These are phyloP conservation scores for Thalpophila matura DNA, from an alignment of 2,888 invertebrate species.

Conservation along the genomic window DNA sequence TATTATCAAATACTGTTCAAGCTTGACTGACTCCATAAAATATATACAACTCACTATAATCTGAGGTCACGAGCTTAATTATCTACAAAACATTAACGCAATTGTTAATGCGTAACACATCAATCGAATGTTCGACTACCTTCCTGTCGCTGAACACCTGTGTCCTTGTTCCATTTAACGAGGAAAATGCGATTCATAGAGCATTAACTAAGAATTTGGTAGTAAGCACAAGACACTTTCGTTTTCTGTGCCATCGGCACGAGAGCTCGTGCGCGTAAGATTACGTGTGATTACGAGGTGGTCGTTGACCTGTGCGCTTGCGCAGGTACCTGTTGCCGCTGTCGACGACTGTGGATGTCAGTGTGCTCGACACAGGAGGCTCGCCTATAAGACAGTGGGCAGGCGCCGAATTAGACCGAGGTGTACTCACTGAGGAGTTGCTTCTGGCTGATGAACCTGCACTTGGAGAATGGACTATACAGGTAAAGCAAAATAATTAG, in stretches of 20 bases:
- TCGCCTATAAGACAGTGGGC: constrained; percentile 96
- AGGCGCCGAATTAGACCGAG: constrained; percentile 92
- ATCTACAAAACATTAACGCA: constrained; percentile 48
- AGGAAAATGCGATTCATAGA: constrained; percentile 49
- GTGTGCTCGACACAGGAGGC: constrained; percentile 86
- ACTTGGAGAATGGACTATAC: constrained; percentile 96
- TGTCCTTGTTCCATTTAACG: constrained; percentile 59
- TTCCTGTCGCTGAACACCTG: constrained; percentile 37
- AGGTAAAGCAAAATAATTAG: constrained; percentile 73
- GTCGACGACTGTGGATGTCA: constrained; percentile 81
- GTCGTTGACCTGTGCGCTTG: constrained; percentile 76
- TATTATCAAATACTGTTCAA: constrained; percentile 22
- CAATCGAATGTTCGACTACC: constrained; percentile 53
- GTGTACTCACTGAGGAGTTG: constrained; percentile 94
- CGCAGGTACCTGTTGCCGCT: constrained; percentile 84
- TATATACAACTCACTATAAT: background rate
- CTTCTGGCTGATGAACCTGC: constrained; percentile 95
- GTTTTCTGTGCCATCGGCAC: constrained; percentile 81
- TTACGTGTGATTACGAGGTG: constrained; percentile 83
- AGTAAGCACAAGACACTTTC: constrained; percentile 78
- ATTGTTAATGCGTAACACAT: constrained; percentile 52
- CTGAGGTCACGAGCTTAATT: constrained; percentile 36
- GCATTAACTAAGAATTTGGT: constrained; percentile 32
- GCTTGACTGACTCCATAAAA: constrained; percentile 41
- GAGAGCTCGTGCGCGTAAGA: constrained; percentile 81